phyloP scores from a whole-genome alignment of 2,888 invertebrate genomes.

The Lycocerus yunnanus region DNA sequence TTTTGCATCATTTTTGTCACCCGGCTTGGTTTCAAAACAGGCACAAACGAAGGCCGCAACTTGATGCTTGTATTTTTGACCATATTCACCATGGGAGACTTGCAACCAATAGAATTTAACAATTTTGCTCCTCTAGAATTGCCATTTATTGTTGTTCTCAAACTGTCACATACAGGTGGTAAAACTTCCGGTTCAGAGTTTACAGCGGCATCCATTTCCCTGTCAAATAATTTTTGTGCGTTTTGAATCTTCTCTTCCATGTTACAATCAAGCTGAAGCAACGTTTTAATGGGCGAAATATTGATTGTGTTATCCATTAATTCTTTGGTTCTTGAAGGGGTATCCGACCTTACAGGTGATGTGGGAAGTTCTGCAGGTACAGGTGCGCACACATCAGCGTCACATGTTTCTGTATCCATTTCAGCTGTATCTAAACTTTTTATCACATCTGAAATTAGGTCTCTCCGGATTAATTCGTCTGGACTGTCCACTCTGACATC shows the following conservation, averaged over 20 bases:
- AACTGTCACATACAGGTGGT: neutral
- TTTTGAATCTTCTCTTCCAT: conserved; percentile 1
- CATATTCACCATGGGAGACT: neutral
- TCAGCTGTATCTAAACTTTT: conserved; percentile 41
- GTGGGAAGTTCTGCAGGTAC: conserved; percentile 32
- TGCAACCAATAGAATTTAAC: neutral
- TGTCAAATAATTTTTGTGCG: neutral
- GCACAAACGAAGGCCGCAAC: neutral
- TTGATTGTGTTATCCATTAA: conserved; percentile 35
- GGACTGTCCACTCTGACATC: conserved; percentile 21
- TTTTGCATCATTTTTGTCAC: neutral
- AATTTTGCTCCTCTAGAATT: neutral
- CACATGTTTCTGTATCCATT: conserved; percentile 43
- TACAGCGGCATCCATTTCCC: neutral
- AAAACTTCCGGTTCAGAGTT: neutral
- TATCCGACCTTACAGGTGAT: conserved; percentile 48
- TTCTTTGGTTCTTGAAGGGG: conserved; percentile 53
- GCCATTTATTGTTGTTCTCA: neutral
- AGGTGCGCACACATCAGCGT: neutral
- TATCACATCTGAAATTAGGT: conserved; percentile 29
- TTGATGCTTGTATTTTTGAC: neutral
- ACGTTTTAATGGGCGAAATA: conserved; percentile 21
- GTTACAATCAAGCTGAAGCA: neutral
- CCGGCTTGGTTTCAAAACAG: neutral
- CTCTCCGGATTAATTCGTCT: conserved; percentile 17